Base-by-base conservation (phyloP, 2,797 vertebrate species). In the Echeneis naucrates region DNA sequence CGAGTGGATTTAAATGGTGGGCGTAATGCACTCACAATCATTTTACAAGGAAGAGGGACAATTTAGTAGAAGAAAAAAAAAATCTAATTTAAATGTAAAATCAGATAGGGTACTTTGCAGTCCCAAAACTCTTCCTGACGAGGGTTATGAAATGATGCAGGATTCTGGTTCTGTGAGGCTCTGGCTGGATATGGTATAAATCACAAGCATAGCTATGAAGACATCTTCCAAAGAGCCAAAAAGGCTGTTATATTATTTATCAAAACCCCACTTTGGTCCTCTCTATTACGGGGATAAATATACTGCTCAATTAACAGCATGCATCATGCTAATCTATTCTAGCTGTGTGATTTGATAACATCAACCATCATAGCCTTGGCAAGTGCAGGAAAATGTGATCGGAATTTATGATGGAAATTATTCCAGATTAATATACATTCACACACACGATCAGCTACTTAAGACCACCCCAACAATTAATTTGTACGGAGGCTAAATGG, bases 391-490 rank as follows among this genome's bases (percentile, higher is more conserved):
- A 30, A 56, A 30, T 48, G 17, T 48, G 42, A 68, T 40, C 57
- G 33, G 33, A 76, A 64, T 68, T 24, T 24, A 23, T 62, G 32
- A 17, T 23, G 50, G 65, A 71, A 48, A 76, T 71, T 68, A 78
- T 65, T 54, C 38, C n/a, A 52, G 8, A 68, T 71, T 64, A 56
- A 73, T 5, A 24, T 16, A 17, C 23, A 64, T 27, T 40, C 62
- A 56, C 51, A 21, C 47, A 53, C 7, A 17, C 50, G 68, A 30
- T 26, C 50, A 51, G 65, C 55, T 72, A 19, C 45, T 75, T 68
- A 54, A 73, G 58, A 69, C 48, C 59, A 66, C 63, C 38, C 52
- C 14, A 68, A 74, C 57, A 59, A 75, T 75, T 35, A 12, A 79
- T 64, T 72, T 73, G 68, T 60, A 56, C 13, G 40, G 30, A 64